Evolutionary conservation across 1,140 invertebrate species (phyloP).

Genomic region (Rhagoletis pomonella): DNA sequence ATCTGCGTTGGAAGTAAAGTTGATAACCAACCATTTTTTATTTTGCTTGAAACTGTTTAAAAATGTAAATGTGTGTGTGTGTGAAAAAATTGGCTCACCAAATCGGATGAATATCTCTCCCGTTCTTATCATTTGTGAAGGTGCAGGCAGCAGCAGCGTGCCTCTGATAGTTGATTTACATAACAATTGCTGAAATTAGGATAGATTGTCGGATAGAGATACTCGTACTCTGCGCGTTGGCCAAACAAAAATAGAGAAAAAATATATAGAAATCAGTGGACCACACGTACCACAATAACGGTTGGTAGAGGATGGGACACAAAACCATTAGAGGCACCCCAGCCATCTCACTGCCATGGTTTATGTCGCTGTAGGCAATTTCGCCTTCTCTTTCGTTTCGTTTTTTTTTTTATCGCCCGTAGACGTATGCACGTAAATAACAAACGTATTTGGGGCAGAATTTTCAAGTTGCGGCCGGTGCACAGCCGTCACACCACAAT

Average conservation of each 20-base stretch:
- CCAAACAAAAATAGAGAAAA: too few relatives aligned
- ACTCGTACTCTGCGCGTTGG: neutral
- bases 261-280: too few relatives aligned
- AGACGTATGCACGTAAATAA: constrained; percentile 9
- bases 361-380: neutral
- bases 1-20: neutral
- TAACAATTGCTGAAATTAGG: neutral
- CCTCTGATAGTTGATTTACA: neutral
- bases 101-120: neutral
- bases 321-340: neutral
- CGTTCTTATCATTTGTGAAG: too few relatives aligned
- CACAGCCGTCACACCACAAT: neutral
- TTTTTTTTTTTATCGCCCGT: neutral
- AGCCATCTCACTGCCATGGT: too few relatives aligned
- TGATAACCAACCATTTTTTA: neutral
- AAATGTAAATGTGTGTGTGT: too few relatives aligned
- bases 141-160: neutral
- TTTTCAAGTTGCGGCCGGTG: neutral
- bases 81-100: neutral
- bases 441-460: constrained; percentile 39
- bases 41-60: neutral
- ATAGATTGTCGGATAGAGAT: neutral
- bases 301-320: neutral
- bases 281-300: neutral
- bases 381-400: neutral